Base-by-base conservation (phyloP, 2,797 vertebrate species). In the Helicolenus hilgendorfi region DNA sequence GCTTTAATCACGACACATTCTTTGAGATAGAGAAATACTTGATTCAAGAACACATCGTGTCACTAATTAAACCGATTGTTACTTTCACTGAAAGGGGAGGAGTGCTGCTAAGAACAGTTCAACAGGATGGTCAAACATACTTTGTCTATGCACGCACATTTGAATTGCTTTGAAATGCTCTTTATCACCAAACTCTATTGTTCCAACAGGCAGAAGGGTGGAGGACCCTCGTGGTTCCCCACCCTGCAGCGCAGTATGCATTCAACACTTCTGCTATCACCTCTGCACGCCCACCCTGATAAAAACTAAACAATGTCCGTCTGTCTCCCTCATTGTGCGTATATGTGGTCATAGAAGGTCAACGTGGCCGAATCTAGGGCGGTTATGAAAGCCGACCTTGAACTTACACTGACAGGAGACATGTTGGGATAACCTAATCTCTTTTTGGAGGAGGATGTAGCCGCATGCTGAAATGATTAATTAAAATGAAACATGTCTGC, bases 181-280 rank as follows among this genome's bases (percentile, higher is more conserved):
- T 85, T 69, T 58, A 70, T 85, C 68, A 73, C 35, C 58, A 8
- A 74, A 70, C 27, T 64, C 71, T 58, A 72, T 83, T 87, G 78
- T 91, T 91, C 55, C 9, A 41, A 60, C 14, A 9, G 65, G 33
- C 75, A 77, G 41, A 64, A 41, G 53, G 63, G 22, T 33, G 65
- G 65, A 64, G 65, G 63, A 67, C 70, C 80, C 4, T 80, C 1
- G 5, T 4, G 49, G 69, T 73, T 88, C 4, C 71, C 68, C 60
- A 38, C 58, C 74, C 71, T 45, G 20, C 22, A 70, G 8, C 65
- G 5, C 62, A 27, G 68, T 53, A n/a, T 33, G 22, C 45, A 55
- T 80, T 78, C 63, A 81, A 83, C 79, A 81, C 56, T 78, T 70
- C 67, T 79, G 72, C 67, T 33, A 73, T 91, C 91, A 88, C 84